Evolutionary conservation across 2,888 invertebrate species (phyloP).

Genomic region (Germaria angustata): DNA sequence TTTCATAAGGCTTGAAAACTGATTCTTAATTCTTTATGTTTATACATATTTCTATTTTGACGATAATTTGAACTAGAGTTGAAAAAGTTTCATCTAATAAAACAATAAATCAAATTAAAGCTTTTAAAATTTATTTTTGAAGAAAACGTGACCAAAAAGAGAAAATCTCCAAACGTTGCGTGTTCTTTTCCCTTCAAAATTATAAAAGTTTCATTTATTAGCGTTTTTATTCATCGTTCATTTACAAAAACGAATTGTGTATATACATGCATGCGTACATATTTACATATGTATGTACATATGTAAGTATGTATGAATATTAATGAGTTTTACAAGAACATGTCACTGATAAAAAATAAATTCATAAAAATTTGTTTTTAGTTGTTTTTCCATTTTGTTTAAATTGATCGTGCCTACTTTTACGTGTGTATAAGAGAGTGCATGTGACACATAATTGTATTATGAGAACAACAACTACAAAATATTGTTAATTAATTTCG

Average conservation of each 20-base stretch:
- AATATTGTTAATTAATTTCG: conserved; percentile 58
- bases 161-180: conserved; percentile 34
- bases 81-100: conserved; percentile 48
- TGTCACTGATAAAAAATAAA: conserved; percentile 60
- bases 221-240: conserved; percentile 14
- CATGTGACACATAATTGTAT: conserved; percentile 40
- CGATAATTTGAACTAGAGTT: conserved; percentile 4
- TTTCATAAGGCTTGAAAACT: no score
- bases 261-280: background rate
- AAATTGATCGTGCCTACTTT: conserved; percentile 9
- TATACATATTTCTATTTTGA: background rate
- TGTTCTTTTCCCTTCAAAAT: conserved; percentile 46
- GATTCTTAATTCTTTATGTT: no score
- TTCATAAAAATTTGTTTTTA: conserved; percentile 26
- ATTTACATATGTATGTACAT: background rate
- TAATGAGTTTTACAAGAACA: conserved; percentile 66
- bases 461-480: conserved; percentile 26
- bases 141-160: conserved; percentile 46
- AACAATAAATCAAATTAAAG: conserved; percentile 65
- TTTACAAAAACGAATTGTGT: conserved; percentile 10
- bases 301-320: conserved; percentile 10
- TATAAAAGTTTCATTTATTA: conserved; percentile 41
- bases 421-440: background rate
- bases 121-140: conserved; percentile 50
- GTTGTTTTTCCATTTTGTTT: background rate